These are phyloP conservation scores for Carapus acus DNA, from an alignment of 2,797 vertebrate genomes.

Conservation along the genomic window DNA sequence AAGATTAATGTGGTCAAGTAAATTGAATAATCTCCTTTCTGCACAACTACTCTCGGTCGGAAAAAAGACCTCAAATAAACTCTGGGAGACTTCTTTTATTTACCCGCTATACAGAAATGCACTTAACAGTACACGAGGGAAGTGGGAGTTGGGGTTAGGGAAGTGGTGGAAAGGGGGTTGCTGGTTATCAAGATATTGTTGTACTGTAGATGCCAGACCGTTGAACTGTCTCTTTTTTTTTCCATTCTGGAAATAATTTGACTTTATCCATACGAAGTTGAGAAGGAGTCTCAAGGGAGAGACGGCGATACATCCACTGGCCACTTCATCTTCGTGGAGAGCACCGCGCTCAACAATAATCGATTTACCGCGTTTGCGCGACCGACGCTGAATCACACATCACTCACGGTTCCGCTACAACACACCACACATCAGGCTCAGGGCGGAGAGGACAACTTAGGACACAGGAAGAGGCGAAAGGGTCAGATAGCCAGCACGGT, in stretches of 20 bases:
- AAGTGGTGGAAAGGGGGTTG: no score
- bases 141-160: no score
- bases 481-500: neutral
- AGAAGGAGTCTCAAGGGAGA: no score
- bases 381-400: neutral
- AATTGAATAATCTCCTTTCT: conserved; percentile 52
- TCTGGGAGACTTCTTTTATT: conserved; percentile 38
- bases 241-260: neutral
- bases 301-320: neutral
- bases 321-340: neutral
- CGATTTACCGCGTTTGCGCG: neutral
- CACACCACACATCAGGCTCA: neutral
- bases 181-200: conserved; percentile 4
- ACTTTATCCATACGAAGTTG: no score
- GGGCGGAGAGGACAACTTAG: neutral
- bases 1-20: conserved; percentile 54
- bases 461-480: neutral
- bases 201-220: conserved; percentile 2
- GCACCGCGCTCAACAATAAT: neutral
- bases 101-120: conserved; percentile 20
- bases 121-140: conserved; percentile 23
- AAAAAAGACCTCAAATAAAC: conserved; percentile 56
- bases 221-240: conserved; percentile 7
- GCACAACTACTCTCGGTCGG: conserved; percentile 29
- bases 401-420: no score